Evolutionary conservation across 2,113 vertebrate genomes (phyloP).

Genomic region (Indicator indicator): DNA sequence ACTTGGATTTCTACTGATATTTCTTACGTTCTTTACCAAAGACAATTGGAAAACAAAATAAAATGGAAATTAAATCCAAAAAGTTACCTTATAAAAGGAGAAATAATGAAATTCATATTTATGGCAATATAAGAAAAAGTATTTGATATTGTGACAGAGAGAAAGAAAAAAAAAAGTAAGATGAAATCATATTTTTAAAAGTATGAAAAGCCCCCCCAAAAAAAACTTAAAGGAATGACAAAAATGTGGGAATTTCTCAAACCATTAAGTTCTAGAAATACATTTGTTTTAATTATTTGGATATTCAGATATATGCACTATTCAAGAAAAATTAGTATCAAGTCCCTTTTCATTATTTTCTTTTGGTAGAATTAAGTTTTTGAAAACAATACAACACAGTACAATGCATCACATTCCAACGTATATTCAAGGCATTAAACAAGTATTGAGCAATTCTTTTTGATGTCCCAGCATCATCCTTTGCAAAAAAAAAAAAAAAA

Average conservation of each 20-base stretch:
- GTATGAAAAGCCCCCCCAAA: accelerated
- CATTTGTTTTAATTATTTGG: background rate
- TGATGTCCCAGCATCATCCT: background rate
- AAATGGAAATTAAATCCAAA: background rate
- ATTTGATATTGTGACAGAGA: background rate
- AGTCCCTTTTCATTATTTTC: background rate
- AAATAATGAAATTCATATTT: background rate
- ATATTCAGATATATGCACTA: background rate
- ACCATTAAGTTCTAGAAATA: background rate
- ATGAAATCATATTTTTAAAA: background rate
- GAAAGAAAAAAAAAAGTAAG: background rate
- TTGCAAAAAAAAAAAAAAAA: background rate
- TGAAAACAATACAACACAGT: background rate
- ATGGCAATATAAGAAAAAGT: background rate
- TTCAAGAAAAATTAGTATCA: background rate
- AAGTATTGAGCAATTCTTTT: background rate
- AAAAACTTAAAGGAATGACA: background rate
- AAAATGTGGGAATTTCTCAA: background rate
- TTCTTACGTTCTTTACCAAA: conserved; percentile 10
- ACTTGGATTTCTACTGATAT: conserved; percentile 31
- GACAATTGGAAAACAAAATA: background rate
- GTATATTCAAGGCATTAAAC: background rate
- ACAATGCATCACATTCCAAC: background rate
- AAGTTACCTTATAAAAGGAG: background rate
- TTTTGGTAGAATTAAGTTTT: background rate